Conservation (phyloP, 2,113 vertebrate species). For the Garra rufa region DNA sequence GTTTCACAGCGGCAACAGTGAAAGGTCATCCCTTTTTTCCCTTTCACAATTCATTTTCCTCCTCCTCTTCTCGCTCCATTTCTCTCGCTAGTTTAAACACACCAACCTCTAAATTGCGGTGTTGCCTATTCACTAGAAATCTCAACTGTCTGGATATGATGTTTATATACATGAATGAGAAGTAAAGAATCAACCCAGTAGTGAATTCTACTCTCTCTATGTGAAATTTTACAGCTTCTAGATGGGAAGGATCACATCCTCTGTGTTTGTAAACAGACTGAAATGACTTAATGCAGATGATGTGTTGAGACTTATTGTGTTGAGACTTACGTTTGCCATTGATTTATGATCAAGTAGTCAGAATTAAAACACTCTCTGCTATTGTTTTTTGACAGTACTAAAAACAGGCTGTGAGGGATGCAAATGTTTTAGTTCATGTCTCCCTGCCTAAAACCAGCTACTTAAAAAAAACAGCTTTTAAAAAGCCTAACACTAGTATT, state of each 20-base stretch:
- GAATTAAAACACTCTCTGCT: background rate
- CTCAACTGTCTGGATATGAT: background rate
- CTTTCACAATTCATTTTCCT: slow-evolving; percentile 4
- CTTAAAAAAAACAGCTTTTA: too few species aligned
- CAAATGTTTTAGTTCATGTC: background rate
- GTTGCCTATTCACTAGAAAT: background rate
- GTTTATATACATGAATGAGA: background rate
- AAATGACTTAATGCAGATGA: background rate
- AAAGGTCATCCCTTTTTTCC: slow-evolving; percentile 35
- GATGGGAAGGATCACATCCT: background rate
- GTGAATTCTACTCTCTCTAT: background rate
- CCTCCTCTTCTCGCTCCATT: background rate
- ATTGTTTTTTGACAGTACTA: background rate
- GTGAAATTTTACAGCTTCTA: background rate
- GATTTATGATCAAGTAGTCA: background rate
- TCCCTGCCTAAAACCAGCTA: too few species aligned
- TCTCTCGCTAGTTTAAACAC: slow-evolving; percentile 17
- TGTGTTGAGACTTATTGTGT: background rate
- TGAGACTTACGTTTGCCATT: background rate
- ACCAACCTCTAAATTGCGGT: slow-evolving; percentile 11
- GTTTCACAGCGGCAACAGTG: slow-evolving; percentile 31
- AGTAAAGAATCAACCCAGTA: background rate
- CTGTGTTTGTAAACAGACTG: background rate
- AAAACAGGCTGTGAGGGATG: background rate
- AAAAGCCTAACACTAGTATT: too few species aligned